Evolutionary conservation across 2,888 invertebrate genomes (phyloP), one percentile per base, ranked within the genome.

Genomic region (Steinernema hermaphroditum): DNA sequence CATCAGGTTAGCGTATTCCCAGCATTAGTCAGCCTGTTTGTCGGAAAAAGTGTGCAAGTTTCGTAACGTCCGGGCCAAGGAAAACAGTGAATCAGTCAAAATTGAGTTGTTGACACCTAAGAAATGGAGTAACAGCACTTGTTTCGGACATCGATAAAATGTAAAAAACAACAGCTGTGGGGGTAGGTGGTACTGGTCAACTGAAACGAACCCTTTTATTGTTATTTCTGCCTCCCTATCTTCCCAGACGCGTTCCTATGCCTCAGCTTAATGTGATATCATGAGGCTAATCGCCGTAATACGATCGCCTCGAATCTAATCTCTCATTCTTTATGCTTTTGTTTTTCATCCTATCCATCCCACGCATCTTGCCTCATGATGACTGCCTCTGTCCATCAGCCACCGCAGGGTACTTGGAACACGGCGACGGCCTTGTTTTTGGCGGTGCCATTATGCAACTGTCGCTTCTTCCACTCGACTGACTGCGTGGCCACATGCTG

Each of bases 391-490:
- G 50, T 24, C 50, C 50, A 12, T 50, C 50, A 22, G n/a, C n/a
- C n/a, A n/a, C n/a, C n/a, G n/a, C n/a, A n/a, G n/a, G n/a, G n/a
- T n/a, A n/a, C n/a, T n/a, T n/a, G n/a, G n/a, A n/a, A 24, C 50
- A 46, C 19, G 50, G 19, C 24, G 50, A 29, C 32, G 62, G 16
- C 12, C 27, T 32, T 62, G 62, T 62, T 62, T 62, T 62, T 19
- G n/a, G 14, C 6, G 32, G 32, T 16, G 62, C 32, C 62, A 62
- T 32, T 62, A 62, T 62, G 62, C 62, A 62, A 62, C 62, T 62
- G 62, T 62, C 32, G 4, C 6, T 14, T 32, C 62, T 62, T 62
- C 62, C 32, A 29, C 32, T 1, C 4, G 29, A 16, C 22, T 9
- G 54, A 9, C 2, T 19, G 22, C 4, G 46, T n/a, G n/a, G 4